A percentile compares a stretch with the other conserved stretches of the same genome.
Evolutionary conservation across 2,888 invertebrate genomes (phyloP).

Genomic region (Spisula subtruncata): DNA sequence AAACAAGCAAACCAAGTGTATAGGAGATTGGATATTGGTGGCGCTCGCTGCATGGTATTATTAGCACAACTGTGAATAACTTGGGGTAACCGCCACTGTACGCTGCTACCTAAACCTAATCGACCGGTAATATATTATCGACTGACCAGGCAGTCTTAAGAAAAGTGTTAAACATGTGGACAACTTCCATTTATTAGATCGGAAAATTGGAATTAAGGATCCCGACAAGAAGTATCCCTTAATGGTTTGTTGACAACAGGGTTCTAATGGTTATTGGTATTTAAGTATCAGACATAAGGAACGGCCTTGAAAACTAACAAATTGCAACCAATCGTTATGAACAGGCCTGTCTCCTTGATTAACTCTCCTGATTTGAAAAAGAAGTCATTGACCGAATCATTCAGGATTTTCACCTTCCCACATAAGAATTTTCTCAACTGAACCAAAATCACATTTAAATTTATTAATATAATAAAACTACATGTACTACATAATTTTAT

Average conservation of each 20-base stretch:
- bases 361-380: no score
- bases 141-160: slow-evolving; percentile 11
- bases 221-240: background rate
- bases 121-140: slow-evolving; percentile 31
- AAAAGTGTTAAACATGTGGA: slow-evolving; percentile 43
- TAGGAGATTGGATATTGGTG: slow-evolving; percentile 36
- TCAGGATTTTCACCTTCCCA: no score
- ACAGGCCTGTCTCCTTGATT: no score
- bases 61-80: slow-evolving; percentile 42
- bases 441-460: no score
- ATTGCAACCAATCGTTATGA: background rate
- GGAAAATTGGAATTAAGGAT: slow-evolving; percentile 8
- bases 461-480: no score
- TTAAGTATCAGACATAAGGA: background rate
- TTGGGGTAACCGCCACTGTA: slow-evolving; percentile 34
- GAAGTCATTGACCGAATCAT: no score
- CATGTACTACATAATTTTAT: no score
- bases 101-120: slow-evolving; percentile 14
- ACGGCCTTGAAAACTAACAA: background rate
- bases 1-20: slow-evolving; percentile 28
- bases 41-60: slow-evolving; percentile 22
- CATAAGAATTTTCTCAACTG: no score
- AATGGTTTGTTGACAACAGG: background rate
- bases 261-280: background rate
- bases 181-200: slow-evolving; percentile 30